Evolutionary conservation across 1,140 invertebrate species (phyloP).

Genomic region (Drosophila melanogaster): Release_6_plus_ISO1_MT NC_004354.4:19450001-19450500

Average conservation of each 20-base stretch:
- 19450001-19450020: constrained; percentile 12
- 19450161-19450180: constrained; percentile 35
- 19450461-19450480: constrained; percentile 6
- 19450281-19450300: constrained; percentile 15
- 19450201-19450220: constrained; percentile 42
- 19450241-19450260: constrained; percentile 35
- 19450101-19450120: constrained; percentile 27
- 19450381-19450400: no score
- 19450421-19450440: constrained; percentile 5
- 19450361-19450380: no score
- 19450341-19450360: neutral
- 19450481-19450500: neutral
- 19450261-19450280: constrained; percentile 3
- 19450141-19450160: neutral
- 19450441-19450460: constrained; percentile 8
- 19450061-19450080: constrained; percentile 33
- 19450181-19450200: constrained; percentile 45
- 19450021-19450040: neutral
- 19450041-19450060: constrained; percentile 23
- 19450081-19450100: constrained; percentile 3
- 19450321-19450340: neutral
- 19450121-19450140: constrained; percentile 24
- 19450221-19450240: constrained; percentile 20
- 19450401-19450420: neutral
- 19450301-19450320: constrained; percentile 18